Evolutionary conservation across 92 coral and sea anemone genomes (phyloP).

Genomic region (Diadumene lineata): DNA sequence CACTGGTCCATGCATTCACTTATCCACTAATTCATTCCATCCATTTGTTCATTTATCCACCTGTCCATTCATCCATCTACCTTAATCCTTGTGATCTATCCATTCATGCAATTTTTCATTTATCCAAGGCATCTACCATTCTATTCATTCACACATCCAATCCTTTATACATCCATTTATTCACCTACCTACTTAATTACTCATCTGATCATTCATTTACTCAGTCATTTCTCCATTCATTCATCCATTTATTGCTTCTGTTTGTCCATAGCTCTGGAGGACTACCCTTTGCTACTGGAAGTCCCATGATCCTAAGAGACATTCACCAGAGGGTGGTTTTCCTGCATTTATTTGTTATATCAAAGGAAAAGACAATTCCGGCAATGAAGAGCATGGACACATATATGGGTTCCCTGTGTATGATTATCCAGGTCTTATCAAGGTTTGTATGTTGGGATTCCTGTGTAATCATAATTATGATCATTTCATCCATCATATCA

Average conservation of each 20-base stretch:
- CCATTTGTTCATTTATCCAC: too few species aligned
- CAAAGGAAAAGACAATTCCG: conserved; percentile 18
- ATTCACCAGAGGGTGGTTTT: conserved; percentile 64
- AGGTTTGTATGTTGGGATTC: conserved; percentile 49
- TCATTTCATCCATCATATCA: too few species aligned
- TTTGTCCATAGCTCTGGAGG: conserved; percentile 48
- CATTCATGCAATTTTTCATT: too few species aligned
- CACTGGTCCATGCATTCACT: too few species aligned
- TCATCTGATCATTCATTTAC: too few species aligned
- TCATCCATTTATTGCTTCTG: background rate
- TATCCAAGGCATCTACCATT: too few species aligned
- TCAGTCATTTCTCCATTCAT: background rate
- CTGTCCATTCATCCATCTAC: too few species aligned
- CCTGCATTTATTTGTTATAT: conserved; percentile 61
- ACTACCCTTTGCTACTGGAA: conserved; percentile 80
- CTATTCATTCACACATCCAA: too few species aligned
- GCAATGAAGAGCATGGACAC: conserved; percentile 18
- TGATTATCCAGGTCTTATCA: conserved; percentile 87
- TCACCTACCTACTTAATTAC: too few species aligned
- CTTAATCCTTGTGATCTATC: too few species aligned
- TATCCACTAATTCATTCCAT: too few species aligned
- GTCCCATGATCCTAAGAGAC: conserved; percentile 52
- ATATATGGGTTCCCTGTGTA: conserved; percentile 76
- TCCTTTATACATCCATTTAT: too few species aligned
- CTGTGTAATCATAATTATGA: background rate